phyloP scores from a whole-genome alignment of 1,140 invertebrate species.

The Cydia amplana region DNA sequence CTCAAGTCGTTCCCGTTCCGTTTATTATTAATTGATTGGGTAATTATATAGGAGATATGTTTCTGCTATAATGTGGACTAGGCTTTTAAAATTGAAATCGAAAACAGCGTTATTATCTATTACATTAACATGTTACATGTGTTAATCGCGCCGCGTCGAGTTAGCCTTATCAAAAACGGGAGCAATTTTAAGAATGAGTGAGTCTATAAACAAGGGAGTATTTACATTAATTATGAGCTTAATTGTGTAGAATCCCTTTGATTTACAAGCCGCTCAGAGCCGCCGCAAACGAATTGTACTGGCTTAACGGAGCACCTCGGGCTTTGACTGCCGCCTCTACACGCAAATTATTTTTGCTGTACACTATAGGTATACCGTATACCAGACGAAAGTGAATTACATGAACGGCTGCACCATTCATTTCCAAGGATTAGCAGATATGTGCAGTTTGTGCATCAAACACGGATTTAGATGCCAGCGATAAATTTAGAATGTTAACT shows the following conservation, averaged over 20 bases:
- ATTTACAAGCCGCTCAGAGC: conserved; percentile 75
- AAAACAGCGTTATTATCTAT: conserved; percentile 51
- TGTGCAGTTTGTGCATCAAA: conserved; percentile 34
- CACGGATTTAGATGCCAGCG: conserved; percentile 33
- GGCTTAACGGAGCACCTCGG: conserved; percentile 69
- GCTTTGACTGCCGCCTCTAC: conserved; percentile 58
- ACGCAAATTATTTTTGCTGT: conserved; percentile 75
- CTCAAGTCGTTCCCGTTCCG: conserved; percentile 6
- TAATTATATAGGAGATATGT: conserved; percentile 28
- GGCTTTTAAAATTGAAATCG: conserved; percentile 42
- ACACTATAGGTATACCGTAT: conserved; percentile 48
- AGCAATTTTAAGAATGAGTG: conserved; percentile 75
- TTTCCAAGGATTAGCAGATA: conserved; percentile 65
- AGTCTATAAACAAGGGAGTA: conserved; percentile 74
- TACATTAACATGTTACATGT: conserved; percentile 68
- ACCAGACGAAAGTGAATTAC: conserved; percentile 73
- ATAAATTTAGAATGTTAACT: conserved; percentile 37
- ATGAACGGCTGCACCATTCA: conserved; percentile 59
- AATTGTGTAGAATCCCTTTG: conserved; percentile 78
- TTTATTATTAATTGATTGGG: conserved; percentile 24
- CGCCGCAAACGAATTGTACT: conserved; percentile 74
- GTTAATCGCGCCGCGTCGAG: conserved; percentile 64
- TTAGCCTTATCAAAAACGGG: conserved; percentile 66
- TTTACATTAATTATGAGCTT: conserved; percentile 78
- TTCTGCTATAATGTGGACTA: conserved; percentile 10